These are phyloP conservation scores for Ursus arctos DNA, from an alignment of 2,113 vertebrate species.

Conservation along the genomic window DNA sequence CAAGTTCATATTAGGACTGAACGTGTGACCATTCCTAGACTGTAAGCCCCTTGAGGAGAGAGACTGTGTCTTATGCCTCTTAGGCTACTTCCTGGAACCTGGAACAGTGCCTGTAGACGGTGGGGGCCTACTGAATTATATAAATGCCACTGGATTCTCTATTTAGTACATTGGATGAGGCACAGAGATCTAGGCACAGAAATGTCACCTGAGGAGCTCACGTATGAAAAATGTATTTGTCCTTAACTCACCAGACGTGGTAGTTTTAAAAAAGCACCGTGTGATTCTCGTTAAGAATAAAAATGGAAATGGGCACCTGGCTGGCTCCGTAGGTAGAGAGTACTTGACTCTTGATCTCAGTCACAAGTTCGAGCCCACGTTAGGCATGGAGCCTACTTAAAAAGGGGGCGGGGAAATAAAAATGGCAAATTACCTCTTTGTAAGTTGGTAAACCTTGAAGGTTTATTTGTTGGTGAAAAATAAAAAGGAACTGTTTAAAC, in stretches of 20 bases:
- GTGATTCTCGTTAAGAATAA: neutral
- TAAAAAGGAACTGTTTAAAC: neutral
- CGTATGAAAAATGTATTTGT: neutral
- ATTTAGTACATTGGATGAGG: neutral
- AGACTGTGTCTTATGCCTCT: neutral
- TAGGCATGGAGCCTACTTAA: neutral
- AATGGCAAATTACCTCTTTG: neutral
- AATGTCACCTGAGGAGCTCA: neutral
- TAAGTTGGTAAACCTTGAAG: neutral
- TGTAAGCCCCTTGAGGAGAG: neutral
- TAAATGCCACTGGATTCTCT: neutral
- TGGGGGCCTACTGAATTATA: neutral
- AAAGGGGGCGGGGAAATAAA: neutral
- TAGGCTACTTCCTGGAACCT: neutral
- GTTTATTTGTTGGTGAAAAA: neutral
- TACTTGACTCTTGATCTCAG: neutral
- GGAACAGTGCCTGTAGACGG: neutral
- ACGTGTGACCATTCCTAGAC: neutral
- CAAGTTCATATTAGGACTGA: neutral
- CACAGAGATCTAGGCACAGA: neutral
- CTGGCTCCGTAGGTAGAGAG: neutral
- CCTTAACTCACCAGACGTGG: neutral
- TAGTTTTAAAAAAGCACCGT: neutral
- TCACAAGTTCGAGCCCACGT: neutral
- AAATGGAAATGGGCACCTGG: neutral